A percentile compares a stretch with the other conserved stretches of the same genome.
These are phyloP conservation scores for Lingula anatina DNA, from an alignment of 2,888 invertebrate species.

Conservation along the genomic window DNA sequence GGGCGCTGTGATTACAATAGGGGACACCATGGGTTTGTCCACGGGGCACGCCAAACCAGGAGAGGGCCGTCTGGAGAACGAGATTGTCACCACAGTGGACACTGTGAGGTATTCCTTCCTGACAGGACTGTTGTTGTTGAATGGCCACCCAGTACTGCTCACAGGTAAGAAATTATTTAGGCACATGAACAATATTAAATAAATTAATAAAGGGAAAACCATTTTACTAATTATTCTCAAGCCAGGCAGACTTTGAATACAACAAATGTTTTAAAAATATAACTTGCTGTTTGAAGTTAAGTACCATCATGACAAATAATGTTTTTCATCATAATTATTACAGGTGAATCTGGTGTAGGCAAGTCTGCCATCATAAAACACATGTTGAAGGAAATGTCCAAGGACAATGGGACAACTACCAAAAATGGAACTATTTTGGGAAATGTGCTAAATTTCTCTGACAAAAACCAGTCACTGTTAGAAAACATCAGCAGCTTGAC, in stretches of 20 bases:
- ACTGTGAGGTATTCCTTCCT: conserved; percentile 50
- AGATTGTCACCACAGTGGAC: conserved; percentile 50
- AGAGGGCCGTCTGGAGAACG: conserved; percentile 20
- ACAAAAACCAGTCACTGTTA: conserved; percentile 40
- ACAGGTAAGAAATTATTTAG: conserved; percentile 28
- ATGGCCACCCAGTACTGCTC: conserved; percentile 47
- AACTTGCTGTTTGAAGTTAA: too few species aligned
- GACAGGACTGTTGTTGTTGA: conserved; percentile 37
- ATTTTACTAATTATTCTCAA: neutral
- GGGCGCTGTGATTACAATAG: conserved; percentile 45
- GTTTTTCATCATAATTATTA: too few species aligned
- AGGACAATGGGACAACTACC: conserved; percentile 38
- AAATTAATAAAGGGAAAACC: neutral
- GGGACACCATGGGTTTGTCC: conserved; percentile 39
- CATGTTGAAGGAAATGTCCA: conserved; percentile 36
- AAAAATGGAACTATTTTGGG: conserved; percentile 43
- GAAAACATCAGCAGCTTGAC: conserved; percentile 45
- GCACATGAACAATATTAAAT: neutral
- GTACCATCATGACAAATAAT: too few species aligned
- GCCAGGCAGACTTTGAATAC: too few species aligned
- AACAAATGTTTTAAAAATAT: too few species aligned
- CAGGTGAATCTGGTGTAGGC: conserved; percentile 51
- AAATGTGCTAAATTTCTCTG: conserved; percentile 44
- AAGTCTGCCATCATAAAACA: conserved; percentile 48
- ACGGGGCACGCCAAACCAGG: conserved; percentile 7